Percentiles rank a stretch among this genome's conserved stretches.
These are phyloP conservation scores for Amphimallon solstitiale DNA, from an alignment of 2,888 invertebrate genomes.

Conservation along the genomic window DNA sequence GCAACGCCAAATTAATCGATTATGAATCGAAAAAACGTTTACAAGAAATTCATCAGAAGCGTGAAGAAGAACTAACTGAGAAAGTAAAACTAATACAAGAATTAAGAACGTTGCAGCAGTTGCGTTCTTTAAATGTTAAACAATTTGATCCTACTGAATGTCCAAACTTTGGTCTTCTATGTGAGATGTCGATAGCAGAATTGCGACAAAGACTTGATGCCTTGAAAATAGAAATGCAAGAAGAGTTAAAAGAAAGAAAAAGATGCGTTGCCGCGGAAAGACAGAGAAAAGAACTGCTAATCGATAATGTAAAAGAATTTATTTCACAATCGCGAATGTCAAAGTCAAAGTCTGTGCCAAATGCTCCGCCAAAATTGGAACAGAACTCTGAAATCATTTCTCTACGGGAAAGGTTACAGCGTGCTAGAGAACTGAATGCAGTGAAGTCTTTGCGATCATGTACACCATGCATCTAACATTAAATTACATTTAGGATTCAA, in stretches of 20 bases:
- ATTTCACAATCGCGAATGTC: constrained; percentile 61
- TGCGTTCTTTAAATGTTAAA: constrained; percentile 53
- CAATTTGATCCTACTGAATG: constrained; percentile 71
- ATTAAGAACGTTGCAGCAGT: constrained; percentile 59
- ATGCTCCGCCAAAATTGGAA: constrained; percentile 48
- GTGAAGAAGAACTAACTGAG: constrained; percentile 57
- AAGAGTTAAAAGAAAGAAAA: constrained; percentile 67
- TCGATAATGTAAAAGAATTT: constrained; percentile 64
- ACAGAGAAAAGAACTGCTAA: constrained; percentile 62
- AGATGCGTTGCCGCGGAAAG: constrained; percentile 64
- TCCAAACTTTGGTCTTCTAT: constrained; percentile 68
- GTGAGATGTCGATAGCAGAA: constrained; percentile 75
- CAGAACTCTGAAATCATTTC: constrained; percentile 63
- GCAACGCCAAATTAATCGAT: constrained; percentile 64
- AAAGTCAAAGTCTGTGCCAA: constrained; percentile 50
- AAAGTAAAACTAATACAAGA: constrained; percentile 62
- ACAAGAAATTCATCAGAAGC: constrained; percentile 52
- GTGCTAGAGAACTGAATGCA: constrained; percentile 62
- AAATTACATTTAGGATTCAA: too few species aligned
- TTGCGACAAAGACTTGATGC: constrained; percentile 67
- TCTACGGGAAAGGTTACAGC: constrained; percentile 65
- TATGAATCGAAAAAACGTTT: constrained; percentile 64
- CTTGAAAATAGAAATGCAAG: constrained; percentile 66
- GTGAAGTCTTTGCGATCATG: not conserved
- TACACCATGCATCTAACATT: not conserved